These are phyloP conservation scores for Branchinecta lindahli DNA, from an alignment of 1,140 invertebrate genomes.

Conservation along the genomic window DNA sequence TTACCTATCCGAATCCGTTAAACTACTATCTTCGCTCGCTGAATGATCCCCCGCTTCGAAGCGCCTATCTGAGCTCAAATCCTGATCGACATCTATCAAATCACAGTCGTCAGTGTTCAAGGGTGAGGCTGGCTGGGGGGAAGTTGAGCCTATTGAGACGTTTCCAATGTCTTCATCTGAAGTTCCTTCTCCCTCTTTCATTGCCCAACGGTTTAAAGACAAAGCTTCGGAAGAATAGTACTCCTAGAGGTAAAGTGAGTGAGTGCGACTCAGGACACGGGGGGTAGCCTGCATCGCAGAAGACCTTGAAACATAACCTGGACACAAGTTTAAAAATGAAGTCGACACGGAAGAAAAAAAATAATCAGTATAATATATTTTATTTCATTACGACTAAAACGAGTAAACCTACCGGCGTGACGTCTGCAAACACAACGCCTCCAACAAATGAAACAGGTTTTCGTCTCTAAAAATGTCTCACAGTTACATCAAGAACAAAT, in stretches of 20 bases:
- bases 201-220: not conserved
- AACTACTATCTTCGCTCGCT: slow-evolving; percentile 57
- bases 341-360: too few species aligned
- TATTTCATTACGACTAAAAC: too few species aligned
- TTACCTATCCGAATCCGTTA: slow-evolving; percentile 51
- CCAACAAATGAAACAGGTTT: too few species aligned
- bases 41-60: slow-evolving; percentile 8
- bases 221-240: not conserved
- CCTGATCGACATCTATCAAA: not conserved
- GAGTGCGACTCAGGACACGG: too few species aligned
- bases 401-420: too few species aligned
- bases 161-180: not conserved
- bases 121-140: slow-evolving; percentile 12
- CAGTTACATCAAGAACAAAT: too few species aligned
- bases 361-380: too few species aligned
- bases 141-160: slow-evolving; percentile 10
- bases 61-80: not conserved
- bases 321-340: too few species aligned
- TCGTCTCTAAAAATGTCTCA: too few species aligned
- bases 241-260: not conserved
- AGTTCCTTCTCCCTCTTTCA: not conserved
- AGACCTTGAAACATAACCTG: too few species aligned
- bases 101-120: slow-evolving; percentile 4
- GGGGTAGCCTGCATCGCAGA: too few species aligned
- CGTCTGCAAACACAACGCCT: too few species aligned